Evolutionary conservation across 2,797 vertebrate species (phyloP).

Genomic region (Melanotaenia maccullochi): DNA sequence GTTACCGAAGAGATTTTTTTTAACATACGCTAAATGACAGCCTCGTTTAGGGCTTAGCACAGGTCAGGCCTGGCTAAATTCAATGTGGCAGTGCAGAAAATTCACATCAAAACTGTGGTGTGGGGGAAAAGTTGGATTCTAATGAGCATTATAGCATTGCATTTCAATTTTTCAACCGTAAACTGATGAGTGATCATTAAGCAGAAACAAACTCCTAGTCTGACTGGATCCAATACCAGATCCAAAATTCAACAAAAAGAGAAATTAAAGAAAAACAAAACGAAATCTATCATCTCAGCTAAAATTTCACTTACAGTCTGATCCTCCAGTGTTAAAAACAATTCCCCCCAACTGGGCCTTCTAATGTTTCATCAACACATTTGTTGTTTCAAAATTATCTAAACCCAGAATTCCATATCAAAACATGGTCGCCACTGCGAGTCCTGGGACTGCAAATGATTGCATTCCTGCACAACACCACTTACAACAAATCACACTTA

Average conservation of each 20-base stretch:
- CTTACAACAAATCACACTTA: neutral
- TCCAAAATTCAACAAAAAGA: constrained; percentile 11
- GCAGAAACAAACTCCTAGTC: constrained; percentile 28
- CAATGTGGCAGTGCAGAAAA: constrained; percentile 72
- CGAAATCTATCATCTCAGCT: neutral
- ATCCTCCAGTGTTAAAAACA: no score
- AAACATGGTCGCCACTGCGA: neutral
- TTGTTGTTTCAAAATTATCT: neutral
- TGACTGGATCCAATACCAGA: constrained; percentile 5
- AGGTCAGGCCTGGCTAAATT: constrained; percentile 71
- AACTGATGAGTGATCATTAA: constrained; percentile 30
- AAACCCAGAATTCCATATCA: neutral
- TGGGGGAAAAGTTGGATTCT: constrained; percentile 43
- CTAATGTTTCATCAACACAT: neutral
- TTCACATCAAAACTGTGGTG: constrained; percentile 67
- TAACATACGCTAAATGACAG: constrained; percentile 66
- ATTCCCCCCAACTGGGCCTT: no score
- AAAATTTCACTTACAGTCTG: neutral
- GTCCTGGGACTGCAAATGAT: neutral
- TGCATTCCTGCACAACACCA: neutral
- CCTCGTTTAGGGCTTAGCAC: constrained; percentile 57
- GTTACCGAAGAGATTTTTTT: constrained; percentile 56
- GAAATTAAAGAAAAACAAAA: neutral
- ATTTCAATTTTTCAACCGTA: constrained; percentile 29
- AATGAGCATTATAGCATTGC: constrained; percentile 48